These are phyloP conservation scores for Eptesicus fuscus DNA, from an alignment of 2,113 vertebrate species.

Conservation along the genomic window DNA sequence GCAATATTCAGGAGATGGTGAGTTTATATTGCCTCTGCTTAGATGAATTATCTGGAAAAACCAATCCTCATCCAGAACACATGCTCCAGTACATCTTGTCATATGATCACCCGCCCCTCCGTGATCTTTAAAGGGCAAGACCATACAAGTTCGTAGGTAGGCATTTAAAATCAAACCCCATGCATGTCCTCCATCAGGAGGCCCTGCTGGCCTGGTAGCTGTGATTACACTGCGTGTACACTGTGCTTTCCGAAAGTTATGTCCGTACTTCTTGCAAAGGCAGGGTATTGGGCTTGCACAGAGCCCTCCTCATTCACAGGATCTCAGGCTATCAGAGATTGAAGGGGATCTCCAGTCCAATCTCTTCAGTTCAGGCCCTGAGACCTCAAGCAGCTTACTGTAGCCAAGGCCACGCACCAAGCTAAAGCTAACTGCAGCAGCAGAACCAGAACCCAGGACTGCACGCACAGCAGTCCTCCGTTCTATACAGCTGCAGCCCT, in stretches of 20 bases:
- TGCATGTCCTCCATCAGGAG: not conserved
- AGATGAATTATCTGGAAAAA: not conserved
- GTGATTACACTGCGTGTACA: not conserved
- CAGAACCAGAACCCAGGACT: not conserved
- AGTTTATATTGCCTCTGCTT: not conserved
- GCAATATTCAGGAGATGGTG: not conserved
- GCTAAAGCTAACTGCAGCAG: not conserved
- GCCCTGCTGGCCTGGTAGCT: not conserved
- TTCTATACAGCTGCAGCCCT: not conserved
- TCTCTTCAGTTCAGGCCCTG: not conserved
- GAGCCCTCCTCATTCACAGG: not conserved
- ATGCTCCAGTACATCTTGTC: not conserved
- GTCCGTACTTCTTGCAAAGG: not conserved
- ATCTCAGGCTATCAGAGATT: not conserved
- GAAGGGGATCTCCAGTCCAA: not conserved
- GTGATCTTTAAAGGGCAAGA: not conserved
- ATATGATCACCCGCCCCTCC: not conserved
- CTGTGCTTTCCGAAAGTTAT: not conserved
- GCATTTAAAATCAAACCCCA: not conserved
- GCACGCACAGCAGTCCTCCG: not conserved
- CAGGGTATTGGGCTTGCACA: not conserved
- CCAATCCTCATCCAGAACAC: not conserved
- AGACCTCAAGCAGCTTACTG: not conserved
- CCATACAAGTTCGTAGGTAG: not conserved
- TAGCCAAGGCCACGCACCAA: not conserved